These are phyloP conservation scores for Drosophila kepulauana DNA, from an alignment of 1,140 invertebrate genomes.

Conservation along the genomic window DNA sequence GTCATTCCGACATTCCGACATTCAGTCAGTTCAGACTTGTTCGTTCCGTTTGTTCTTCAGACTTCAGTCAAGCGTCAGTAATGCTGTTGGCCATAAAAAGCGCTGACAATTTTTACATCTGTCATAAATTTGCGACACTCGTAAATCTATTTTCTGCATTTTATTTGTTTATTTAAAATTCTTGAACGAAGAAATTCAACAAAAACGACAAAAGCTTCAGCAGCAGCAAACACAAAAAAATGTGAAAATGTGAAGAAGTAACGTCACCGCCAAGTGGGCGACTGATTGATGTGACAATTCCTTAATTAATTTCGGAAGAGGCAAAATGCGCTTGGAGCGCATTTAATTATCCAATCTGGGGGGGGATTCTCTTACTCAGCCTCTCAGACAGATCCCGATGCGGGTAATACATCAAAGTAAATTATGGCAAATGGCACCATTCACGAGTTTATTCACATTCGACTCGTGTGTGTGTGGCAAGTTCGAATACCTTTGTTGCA, in stretches of 20 bases:
- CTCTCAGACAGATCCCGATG: conserved; percentile 11
- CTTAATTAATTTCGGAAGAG: conserved; percentile 74
- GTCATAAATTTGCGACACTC: conserved; percentile 73
- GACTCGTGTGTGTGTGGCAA: conserved; percentile 5
- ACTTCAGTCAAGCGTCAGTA: conserved; percentile 41
- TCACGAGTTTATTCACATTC: conserved; percentile 70
- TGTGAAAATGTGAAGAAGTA: not conserved
- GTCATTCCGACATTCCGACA: conserved; percentile 10
- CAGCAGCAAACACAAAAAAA: conserved; percentile 15
- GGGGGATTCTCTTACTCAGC: conserved; percentile 14
- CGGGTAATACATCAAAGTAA: conserved; percentile 74
- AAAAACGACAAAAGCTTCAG: not conserved
- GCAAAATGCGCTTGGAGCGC: conserved; percentile 34
- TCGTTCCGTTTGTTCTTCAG: conserved; percentile 28
- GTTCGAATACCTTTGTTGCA: conserved; percentile 12
- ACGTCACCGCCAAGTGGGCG: conserved; percentile 61
- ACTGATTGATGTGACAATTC: conserved; percentile 80
- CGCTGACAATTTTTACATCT: conserved; percentile 76
- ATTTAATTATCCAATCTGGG: conserved; percentile 71
- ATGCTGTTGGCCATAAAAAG: conserved; percentile 45
- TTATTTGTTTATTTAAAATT: conserved; percentile 82
- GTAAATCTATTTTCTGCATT: conserved; percentile 81
- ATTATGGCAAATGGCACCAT: conserved; percentile 47
- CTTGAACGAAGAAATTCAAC: conserved; percentile 22
- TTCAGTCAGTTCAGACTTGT: not conserved